Base-by-base conservation (phyloP, 2,888 invertebrate species). In the Plagodis dolabraria region DNA sequence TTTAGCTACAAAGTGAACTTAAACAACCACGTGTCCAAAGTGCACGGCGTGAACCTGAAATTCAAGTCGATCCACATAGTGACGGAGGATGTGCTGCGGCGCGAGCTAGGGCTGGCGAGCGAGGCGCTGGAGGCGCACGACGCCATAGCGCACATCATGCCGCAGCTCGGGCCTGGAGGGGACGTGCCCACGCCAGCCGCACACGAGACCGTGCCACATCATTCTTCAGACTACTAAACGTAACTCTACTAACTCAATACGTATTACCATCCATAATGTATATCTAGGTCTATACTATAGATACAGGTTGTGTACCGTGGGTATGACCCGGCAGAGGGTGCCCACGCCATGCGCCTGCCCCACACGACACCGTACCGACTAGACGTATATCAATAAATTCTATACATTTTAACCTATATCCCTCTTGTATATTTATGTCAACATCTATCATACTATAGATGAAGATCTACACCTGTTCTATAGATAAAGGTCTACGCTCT, bases 1-100 rank as follows among this genome's bases (percentile, higher is more conserved):
- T 93, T 93, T 73, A 92, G 93, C 69, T 93, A 93, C 74, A 93
- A 93, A 68, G 93, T 93, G 65, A 93, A 93, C 64, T 68, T 93
- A 11, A 93, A 93, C 76, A 93, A 93, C 70, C 93, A 93, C 65
- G 93, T 92, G 55, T 83, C 75, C 60, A 93, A 93, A 71, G 85
- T 87, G 2, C 93, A 93, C 71, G 92, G 92, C 5, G 82, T 93
- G 61, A 93, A 92, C 67, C 75, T 93, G 6, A 93, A 93, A 74
- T 93, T 92, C 75, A 93, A 93, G 69, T 92, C 92, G 0, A 92
- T 93, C 53, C 91, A 93, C 74, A 87, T 79, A 2, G 88, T 93
- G 47, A 93, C 93, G 0, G 88, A 93, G 58, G 93, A 93, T 0
- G 68, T 93, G 0, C 64, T 93, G 5, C 82, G 86, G 0, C 74